Conservation (phyloP, 1,140 invertebrate genomes). For the Aphelinus certus region DNA sequence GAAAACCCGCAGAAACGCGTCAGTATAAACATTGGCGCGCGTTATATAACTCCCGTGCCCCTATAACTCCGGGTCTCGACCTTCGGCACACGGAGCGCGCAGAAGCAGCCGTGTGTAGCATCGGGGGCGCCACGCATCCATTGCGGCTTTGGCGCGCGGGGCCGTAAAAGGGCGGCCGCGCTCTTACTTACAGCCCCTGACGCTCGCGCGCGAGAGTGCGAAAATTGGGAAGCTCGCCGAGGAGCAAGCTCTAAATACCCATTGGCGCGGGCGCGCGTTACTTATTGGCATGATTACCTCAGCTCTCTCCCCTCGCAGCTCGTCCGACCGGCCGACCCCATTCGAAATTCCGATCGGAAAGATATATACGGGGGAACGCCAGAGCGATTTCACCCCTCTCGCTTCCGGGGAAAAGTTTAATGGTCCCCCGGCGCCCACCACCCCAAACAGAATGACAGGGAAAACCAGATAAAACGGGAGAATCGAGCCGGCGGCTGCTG, state of each 20-base stretch:
- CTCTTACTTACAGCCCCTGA: background rate
- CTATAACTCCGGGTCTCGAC: too few relatives aligned
- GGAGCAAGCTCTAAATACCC: conserved; percentile 37
- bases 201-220: background rate
- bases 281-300: conserved; percentile 39
- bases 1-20: too few relatives aligned
- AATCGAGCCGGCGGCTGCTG: conserved; percentile 3
- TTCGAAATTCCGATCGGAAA: conserved; percentile 38
- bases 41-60: too few relatives aligned
- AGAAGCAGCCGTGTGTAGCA: too few relatives aligned
- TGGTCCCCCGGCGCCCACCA: conserved; percentile 37
- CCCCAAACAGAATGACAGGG: conserved; percentile 23
- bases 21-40: too few relatives aligned
- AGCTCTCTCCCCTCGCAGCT: background rate
- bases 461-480: conserved; percentile 33
- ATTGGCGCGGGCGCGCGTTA: conserved; percentile 32
- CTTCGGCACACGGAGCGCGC: too few relatives aligned
- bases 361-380: conserved; percentile 22
- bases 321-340: conserved; percentile 9
- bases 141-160: background rate
- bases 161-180: too few relatives aligned
- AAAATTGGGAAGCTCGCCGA: conserved; percentile 17
- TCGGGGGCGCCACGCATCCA: too few relatives aligned
- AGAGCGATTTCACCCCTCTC: conserved; percentile 37
- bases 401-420: conserved; percentile 43